Conservation (phyloP, 2,888 invertebrate genomes). For the Temnothorax unifasciatus region DNA sequence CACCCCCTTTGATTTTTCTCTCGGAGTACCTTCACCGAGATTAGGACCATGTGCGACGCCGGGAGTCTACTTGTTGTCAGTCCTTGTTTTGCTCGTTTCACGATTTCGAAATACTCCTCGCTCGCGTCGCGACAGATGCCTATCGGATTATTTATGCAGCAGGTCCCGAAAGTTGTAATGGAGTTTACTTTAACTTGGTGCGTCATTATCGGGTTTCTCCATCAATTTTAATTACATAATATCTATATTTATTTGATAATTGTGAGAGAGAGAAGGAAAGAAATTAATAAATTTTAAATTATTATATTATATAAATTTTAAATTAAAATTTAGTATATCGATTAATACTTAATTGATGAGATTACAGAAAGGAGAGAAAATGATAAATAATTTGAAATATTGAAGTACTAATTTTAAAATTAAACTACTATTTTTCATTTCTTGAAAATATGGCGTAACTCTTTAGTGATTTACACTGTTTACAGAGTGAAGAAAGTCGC, state of each 20-base stretch:
- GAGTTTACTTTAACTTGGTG: slow-evolving; percentile 34
- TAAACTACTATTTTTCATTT: neutral
- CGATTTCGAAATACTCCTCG: slow-evolving; percentile 41
- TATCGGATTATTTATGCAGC: slow-evolving; percentile 48
- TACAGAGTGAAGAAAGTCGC: neutral
- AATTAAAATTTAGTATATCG: neutral
- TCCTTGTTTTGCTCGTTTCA: slow-evolving; percentile 48
- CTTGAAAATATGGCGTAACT: neutral
- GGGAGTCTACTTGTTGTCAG: slow-evolving; percentile 42
- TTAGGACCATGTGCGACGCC: slow-evolving; percentile 79
- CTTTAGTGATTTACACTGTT: neutral
- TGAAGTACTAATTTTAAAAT: neutral
- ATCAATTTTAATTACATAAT: slow-evolving; percentile 28
- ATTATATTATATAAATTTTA: no score
- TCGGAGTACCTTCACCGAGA: slow-evolving; percentile 65
- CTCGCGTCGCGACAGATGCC: slow-evolving; percentile 24
- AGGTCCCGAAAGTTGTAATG: slow-evolving; percentile 36
- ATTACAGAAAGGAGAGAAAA: neutral
- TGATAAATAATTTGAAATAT: neutral
- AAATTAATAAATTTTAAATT: neutral
- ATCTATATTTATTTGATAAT: slow-evolving; percentile 33
- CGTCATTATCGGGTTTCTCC: neutral
- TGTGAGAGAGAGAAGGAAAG: neutral
- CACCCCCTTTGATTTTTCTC: slow-evolving; percentile 57
- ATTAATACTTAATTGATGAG: slow-evolving; percentile 6